A percentile compares a stretch with the other conserved stretches of the same genome.
Evolutionary conservation across 2,888 invertebrate species (phyloP).

Genomic region (Theristus sp.): DNA sequence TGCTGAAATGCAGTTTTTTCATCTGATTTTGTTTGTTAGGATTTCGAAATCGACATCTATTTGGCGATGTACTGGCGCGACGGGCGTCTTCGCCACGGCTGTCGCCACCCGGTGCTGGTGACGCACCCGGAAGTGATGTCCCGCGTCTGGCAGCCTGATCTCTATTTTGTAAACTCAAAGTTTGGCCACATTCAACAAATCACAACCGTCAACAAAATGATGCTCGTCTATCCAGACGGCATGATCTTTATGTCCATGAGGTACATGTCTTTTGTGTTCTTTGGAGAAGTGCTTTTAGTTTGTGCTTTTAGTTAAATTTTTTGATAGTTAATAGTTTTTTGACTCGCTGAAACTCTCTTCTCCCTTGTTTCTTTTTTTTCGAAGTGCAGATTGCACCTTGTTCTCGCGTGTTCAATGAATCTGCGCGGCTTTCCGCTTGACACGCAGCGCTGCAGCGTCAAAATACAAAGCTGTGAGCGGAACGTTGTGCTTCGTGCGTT

Average conservation of each 20-base stretch:
- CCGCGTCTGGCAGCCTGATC: constrained; percentile 6
- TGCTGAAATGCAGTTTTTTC: too few species aligned
- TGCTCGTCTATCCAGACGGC: constrained; percentile 27
- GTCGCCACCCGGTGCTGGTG: constrained; percentile 25
- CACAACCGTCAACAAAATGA: constrained; percentile 12
- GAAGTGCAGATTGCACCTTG: constrained; percentile 24
- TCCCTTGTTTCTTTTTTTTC: too few species aligned
- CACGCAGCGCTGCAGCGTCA: constrained; percentile 20
- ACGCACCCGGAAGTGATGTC: not conserved
- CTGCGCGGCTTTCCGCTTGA: constrained; percentile 18
- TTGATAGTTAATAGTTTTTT: too few species aligned
- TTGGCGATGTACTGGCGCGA: constrained; percentile 28
- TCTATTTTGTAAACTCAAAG: constrained; percentile 28
- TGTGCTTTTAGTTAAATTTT: too few species aligned
- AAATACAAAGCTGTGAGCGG: constrained; percentile 24
- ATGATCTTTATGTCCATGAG: constrained; percentile 27
- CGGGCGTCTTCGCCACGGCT: constrained; percentile 23
- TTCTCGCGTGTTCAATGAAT: constrained; percentile 21
- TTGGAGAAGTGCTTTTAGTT: too few species aligned
- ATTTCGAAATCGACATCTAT: constrained; percentile 28
- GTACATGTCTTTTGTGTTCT: too few species aligned
- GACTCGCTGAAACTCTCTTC: too few species aligned
- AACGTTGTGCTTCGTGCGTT: too few species aligned
- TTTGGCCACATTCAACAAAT: constrained; percentile 24
- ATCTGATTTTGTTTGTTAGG: constrained; percentile 13